Conservation (phyloP, 2,797 vertebrate species). For the Tinamus major region DNA sequence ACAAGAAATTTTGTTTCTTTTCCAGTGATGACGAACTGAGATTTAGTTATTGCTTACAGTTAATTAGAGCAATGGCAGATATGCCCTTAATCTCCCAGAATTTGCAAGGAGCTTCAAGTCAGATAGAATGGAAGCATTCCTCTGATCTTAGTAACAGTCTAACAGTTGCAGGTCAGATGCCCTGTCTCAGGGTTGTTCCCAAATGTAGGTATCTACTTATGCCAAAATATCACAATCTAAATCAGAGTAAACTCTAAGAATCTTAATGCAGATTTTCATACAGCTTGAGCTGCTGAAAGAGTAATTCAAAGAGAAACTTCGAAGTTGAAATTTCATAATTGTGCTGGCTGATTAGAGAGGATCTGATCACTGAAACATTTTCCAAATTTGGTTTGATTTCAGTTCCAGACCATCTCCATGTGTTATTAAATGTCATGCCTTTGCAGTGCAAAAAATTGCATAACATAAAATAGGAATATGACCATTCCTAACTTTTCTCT, state of each 20-base stretch:
- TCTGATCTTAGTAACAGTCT: not conserved
- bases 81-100: not conserved
- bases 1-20: not conserved
- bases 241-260: not conserved
- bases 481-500: slow-evolving; percentile 36
- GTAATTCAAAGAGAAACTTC: not conserved
- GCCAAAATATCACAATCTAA: not conserved
- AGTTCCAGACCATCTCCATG: not conserved
- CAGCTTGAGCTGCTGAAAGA: not conserved
- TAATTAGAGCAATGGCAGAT: not conserved
- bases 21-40: not conserved
- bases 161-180: not conserved
- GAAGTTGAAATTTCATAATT: not conserved
- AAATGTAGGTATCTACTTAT: not conserved
- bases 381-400: not conserved
- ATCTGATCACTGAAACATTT: not conserved
- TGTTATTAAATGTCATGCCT: not conserved
- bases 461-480: not conserved
- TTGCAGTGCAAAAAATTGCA: not conserved
- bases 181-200: not conserved
- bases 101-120: not conserved
- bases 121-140: not conserved
- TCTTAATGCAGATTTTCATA: not conserved
- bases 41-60: slow-evolving; percentile 14
- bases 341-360: not conserved